Base-by-base conservation (phyloP, 2,797 vertebrate species). In the Ispidina lecontei region DNA sequence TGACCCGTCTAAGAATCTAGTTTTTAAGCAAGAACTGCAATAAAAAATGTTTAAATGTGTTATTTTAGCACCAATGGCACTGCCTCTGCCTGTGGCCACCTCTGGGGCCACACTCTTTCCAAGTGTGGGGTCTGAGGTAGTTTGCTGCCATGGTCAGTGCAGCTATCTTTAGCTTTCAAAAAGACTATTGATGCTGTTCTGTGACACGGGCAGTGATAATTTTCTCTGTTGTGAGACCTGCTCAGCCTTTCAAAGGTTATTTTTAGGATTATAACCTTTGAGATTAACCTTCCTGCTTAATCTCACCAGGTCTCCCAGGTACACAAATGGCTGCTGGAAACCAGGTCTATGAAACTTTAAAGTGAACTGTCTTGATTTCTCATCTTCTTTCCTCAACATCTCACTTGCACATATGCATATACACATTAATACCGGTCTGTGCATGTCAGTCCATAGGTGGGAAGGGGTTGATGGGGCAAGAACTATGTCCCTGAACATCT, bases 181-280 rank as follows among this genome's bases (percentile, higher is more conserved):
- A 91, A 81, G 58, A 68, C 35, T 46, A 25, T 4, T 43, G 1
- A 29, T 72, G 22, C 49, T 89, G 59, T 41, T 86, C 46, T 71
- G 41, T 89, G 39, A 25, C 65, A 73, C 12, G 0, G 0, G 37
- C 37, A 72, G 21, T 43, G 41, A 46, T 1, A 1, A 4, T 52
- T 83, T 89, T 68, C 37, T 84, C 26, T 67, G 21, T 75, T 87
- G 21, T 59, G 91, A 44, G 23, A 79, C 69, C 21, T 46, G 31
- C 63, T 81, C 67, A 69, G 28, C 25, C 47, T 64, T 91, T 68
- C 77, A 79, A 94, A 84, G 10, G 29, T 31, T 47, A 71, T 85
- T 94, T 96, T 95, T 75, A 84, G 77, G 65, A 63, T 54, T 13
- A 44, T 83, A 83, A 76, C 60, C 74, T 95, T 93, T 90, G 58